Conservation (phyloP, 2,797 vertebrate genomes). For the Pseudochirops corinnae region DNA sequence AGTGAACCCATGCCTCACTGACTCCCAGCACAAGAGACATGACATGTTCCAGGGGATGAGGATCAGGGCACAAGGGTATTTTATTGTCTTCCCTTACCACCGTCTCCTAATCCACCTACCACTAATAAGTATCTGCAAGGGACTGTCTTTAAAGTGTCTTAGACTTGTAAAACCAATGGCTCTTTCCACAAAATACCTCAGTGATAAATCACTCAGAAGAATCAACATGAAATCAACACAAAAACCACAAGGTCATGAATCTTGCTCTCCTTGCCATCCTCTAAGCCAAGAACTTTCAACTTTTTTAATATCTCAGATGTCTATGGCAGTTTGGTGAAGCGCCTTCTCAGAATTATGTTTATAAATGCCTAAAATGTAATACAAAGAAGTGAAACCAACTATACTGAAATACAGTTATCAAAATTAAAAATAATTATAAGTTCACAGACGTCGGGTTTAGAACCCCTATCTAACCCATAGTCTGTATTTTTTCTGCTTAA, state of each 20-base stretch:
- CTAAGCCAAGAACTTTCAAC: not conserved
- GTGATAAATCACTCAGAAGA: slow-evolving; percentile 51
- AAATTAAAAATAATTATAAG: not conserved
- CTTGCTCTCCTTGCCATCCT: slow-evolving; percentile 52
- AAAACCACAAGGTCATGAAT: slow-evolving; percentile 56
- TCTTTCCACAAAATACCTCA: slow-evolving; percentile 63
- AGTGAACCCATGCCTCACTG: not conserved
- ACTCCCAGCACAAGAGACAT: not conserved
- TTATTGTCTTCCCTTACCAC: not conserved
- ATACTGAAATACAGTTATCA: not conserved
- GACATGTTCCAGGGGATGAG: not conserved
- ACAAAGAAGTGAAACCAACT: not conserved
- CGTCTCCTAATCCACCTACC: not conserved
- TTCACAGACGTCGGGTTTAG: not conserved
- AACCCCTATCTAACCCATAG: not conserved
- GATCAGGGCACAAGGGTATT: not conserved
- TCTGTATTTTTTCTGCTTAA: slow-evolving; percentile 49
- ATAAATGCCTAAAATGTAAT: not conserved
- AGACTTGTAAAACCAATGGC: slow-evolving; percentile 61
- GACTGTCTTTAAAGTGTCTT: slow-evolving; percentile 41
- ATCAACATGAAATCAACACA: slow-evolving; percentile 13
- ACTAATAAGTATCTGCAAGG: slow-evolving; percentile 39
- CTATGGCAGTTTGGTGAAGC: not conserved
- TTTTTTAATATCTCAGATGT: not conserved
- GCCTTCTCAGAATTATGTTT: not conserved